phyloP scores from a whole-genome alignment of 2,113 vertebrate genomes.

The Hippolais icterina region DNA sequence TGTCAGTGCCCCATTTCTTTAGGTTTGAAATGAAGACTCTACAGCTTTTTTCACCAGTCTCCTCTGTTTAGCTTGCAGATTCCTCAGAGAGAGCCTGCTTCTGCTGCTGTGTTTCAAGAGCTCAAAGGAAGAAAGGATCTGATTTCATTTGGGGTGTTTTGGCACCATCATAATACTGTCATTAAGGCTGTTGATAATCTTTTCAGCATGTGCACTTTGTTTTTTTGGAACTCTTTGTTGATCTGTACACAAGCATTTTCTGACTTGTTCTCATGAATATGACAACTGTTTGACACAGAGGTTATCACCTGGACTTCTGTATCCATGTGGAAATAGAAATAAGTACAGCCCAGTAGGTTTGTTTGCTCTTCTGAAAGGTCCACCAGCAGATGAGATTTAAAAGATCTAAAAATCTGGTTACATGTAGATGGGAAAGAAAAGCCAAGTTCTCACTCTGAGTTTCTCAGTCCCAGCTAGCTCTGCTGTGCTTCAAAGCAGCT shows the following conservation, averaged over 20 bases:
- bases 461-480: background rate
- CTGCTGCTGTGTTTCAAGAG: background rate
- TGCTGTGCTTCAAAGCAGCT: background rate
- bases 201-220: background rate
- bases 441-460: background rate
- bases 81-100: background rate
- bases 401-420: conserved; percentile 7
- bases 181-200: background rate
- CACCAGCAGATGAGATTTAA: background rate
- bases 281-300: background rate
- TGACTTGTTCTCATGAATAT: background rate
- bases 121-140: background rate
- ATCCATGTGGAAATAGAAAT: background rate
- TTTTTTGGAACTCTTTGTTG: background rate
- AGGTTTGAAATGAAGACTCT: background rate
- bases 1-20: background rate
- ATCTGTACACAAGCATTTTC: background rate
- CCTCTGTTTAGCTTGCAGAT: background rate
- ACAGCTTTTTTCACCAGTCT: background rate
- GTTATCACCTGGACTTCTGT: background rate
- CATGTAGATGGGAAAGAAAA: conserved; percentile 27
- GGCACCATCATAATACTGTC: background rate
- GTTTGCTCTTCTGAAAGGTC: background rate
- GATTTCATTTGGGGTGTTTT: background rate
- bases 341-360: background rate